phyloP scores from a whole-genome alignment of 2,797 vertebrate species.

The Sebastes wilsoni region DNA sequence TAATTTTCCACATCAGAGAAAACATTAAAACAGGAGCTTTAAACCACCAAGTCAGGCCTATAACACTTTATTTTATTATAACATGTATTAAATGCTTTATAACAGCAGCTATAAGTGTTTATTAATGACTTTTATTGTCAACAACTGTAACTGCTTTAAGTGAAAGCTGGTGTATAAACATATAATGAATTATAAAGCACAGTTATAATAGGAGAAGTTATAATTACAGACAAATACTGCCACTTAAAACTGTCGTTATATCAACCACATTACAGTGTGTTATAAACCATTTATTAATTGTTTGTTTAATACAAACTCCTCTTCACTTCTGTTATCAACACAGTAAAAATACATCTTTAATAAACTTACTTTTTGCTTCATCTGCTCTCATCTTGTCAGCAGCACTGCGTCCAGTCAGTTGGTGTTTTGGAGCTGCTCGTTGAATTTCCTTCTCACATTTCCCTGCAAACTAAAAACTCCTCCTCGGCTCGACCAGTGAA shows the following conservation, averaged over 20 bases:
- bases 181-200: neutral
- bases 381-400: constrained; percentile 13
- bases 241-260: neutral
- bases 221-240: neutral
- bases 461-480: constrained; percentile 62
- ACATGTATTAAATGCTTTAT: neutral
- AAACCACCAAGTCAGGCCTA: neutral
- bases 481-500: constrained; percentile 72
- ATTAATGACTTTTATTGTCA: neutral
- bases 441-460: constrained; percentile 50
- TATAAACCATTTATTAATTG: neutral
- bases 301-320: neutral
- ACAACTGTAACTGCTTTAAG: neutral
- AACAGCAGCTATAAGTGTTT: neutral
- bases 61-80: neutral
- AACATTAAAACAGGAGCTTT: neutral
- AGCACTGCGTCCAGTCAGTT: neutral
- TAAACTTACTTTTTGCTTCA: constrained; percentile 46
- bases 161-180: neutral
- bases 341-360: neutral
- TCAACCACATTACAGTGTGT: neutral
- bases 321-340: neutral
- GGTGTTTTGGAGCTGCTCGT: constrained; percentile 30
- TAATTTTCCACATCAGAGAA: neutral
- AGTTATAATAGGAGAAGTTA: neutral